These are phyloP conservation scores for Temnothorax longispinosus DNA, from an alignment of 1,140 invertebrate genomes.

Conservation along the genomic window DNA sequence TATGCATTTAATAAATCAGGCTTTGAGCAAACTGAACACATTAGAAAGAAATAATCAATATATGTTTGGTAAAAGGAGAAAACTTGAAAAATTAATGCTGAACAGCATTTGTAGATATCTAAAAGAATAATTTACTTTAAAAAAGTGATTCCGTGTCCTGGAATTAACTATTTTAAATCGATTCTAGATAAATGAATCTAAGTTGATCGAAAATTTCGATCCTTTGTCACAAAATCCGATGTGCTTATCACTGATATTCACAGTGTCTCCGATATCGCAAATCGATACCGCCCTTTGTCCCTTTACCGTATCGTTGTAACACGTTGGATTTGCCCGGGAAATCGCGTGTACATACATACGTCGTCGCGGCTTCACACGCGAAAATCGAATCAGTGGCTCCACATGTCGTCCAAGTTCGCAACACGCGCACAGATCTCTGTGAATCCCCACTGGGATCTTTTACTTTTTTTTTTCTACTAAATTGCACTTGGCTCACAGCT, in stretches of 20 bases:
- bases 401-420: conserved; percentile 29
- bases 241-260: not conserved
- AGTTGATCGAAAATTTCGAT: not conserved
- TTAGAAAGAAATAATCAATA: not conserved
- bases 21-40: conserved; percentile 47
- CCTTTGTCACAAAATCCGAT: not conserved
- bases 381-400: conserved; percentile 46
- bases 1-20: conserved; percentile 8
- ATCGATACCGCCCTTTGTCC: conserved; percentile 9
- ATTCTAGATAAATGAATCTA: not conserved
- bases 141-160: not conserved
- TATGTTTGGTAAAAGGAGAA: not conserved
- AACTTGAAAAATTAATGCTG: not conserved
- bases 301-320: conserved; percentile 4
- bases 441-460: conserved; percentile 13
- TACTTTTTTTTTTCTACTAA: conserved; percentile 30
- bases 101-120: not conserved
- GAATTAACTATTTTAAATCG: conserved; percentile 1
- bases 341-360: not conserved
- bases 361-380: conserved; percentile 9
- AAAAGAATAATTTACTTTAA: conserved; percentile 15
- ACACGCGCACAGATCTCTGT: conserved; percentile 27
- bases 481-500: conserved; percentile 52
- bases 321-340: not conserved
- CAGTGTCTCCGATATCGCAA: not conserved